These are phyloP conservation scores for Lycopodina hypogea DNA, from an alignment of 37 sponge, comb jelly and placozoan genomes.

Conservation along the genomic window DNA sequence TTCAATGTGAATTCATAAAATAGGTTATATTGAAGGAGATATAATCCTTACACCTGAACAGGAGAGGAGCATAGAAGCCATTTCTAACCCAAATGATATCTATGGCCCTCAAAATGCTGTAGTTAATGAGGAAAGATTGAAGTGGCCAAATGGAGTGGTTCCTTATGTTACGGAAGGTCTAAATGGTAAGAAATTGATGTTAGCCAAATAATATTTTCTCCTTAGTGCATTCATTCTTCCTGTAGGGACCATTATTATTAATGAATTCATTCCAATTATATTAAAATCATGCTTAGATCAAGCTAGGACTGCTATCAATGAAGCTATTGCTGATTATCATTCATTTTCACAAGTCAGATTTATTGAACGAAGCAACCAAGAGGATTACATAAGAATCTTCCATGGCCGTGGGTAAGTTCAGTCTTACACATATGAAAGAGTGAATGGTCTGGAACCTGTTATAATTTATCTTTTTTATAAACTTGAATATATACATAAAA, in stretches of 20 bases:
- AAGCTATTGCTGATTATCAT: conserved; percentile 55
- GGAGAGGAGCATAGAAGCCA: conserved; percentile 24
- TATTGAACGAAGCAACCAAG: conserved; percentile 34
- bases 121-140: neutral
- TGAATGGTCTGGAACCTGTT: too few species aligned
- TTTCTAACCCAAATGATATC: conserved; percentile 17
- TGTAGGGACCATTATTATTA: too few species aligned
- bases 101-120: conserved; percentile 52
- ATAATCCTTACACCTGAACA: conserved; percentile 70
- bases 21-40: conserved; percentile 38
- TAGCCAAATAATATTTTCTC: too few species aligned
- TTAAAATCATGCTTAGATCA: neutral
- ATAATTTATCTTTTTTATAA: too few species aligned
- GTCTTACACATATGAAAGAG: too few species aligned
- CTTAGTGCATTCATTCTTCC: too few species aligned
- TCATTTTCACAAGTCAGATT: conserved; percentile 55
- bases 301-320: conserved; percentile 48
- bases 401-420: conserved; percentile 56
- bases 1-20: too few species aligned
- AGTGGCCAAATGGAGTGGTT: conserved; percentile 32
- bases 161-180: conserved; percentile 35
- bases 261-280: neutral
- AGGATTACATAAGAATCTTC: conserved; percentile 64
- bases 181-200: conserved; percentile 23
- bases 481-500: neutral